phyloP scores from a whole-genome alignment of 2,113 vertebrate species.

The Serranochromis macrocephalus region DNA sequence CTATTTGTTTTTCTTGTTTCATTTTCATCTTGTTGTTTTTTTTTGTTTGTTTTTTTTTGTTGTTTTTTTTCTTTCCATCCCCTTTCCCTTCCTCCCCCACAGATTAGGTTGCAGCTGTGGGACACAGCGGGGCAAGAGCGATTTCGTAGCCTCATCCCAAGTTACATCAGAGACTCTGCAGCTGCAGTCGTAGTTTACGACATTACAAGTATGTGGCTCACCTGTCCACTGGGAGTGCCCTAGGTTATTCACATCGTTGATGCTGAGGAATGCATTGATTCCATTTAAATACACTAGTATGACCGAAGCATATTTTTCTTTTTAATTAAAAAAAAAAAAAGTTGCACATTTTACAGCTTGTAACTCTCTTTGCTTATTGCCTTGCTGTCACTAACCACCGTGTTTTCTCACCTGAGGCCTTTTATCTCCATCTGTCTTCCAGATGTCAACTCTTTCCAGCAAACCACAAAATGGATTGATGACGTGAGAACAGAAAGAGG shows the following conservation, averaged over 20 bases:
- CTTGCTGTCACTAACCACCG: background rate
- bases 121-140: constrained; percentile 98
- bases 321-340: background rate
- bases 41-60: constrained; percentile 1
- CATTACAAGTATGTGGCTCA: constrained; percentile 95
- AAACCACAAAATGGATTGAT: constrained; percentile 99
- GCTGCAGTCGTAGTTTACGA: constrained; percentile 98
- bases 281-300: background rate
- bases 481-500: constrained; percentile 97
- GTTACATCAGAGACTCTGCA: constrained; percentile 98
- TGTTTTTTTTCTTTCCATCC: constrained; percentile 19
- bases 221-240: background rate
- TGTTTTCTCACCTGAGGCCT: background rate
- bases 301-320: background rate
- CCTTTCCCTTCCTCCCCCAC: constrained; percentile 38
- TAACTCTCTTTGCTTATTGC: background rate
- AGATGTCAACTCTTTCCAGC: constrained; percentile 99
- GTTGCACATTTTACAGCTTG: background rate
- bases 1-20: constrained; percentile 61
- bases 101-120: constrained; percentile 99
- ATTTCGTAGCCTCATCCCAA: constrained; percentile 99
- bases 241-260: background rate
- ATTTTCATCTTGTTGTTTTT: background rate
- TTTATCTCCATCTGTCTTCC: background rate
- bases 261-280: background rate